Conservation (phyloP, 1,140 invertebrate genomes). For the Vanessa atalanta region DNA sequence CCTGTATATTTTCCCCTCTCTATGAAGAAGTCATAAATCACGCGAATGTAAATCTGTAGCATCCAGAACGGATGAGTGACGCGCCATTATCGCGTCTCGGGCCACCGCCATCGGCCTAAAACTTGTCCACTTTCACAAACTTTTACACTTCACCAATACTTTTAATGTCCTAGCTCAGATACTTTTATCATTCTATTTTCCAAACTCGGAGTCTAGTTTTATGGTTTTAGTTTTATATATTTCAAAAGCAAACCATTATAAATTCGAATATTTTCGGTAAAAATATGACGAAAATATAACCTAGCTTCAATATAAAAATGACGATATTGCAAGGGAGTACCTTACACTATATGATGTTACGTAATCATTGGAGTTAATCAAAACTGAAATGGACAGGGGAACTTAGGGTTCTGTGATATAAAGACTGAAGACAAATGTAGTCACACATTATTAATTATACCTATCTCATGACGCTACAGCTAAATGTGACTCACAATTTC, state of each 20-base stretch:
- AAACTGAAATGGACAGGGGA: no score
- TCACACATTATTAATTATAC: no score
- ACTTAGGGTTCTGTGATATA: no score
- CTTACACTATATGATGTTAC: no score
- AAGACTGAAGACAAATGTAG: no score
- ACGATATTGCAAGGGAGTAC: background rate
- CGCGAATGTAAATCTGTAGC: constrained; percentile 78
- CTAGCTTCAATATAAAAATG: background rate
- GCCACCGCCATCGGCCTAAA: constrained; percentile 62
- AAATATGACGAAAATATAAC: background rate
- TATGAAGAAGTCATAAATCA: constrained; percentile 80
- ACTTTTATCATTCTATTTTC: constrained; percentile 59
- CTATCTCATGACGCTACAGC: no score
- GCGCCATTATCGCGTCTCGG: constrained; percentile 69
- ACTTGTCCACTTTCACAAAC: constrained; percentile 59
- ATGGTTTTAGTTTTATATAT: constrained; percentile 37
- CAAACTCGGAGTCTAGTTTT: constrained; percentile 50
- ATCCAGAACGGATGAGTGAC: constrained; percentile 76
- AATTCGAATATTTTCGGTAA: constrained; percentile 13
- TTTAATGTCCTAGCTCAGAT: constrained; percentile 57
- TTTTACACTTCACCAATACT: constrained; percentile 63
- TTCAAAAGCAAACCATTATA: constrained; percentile 28
- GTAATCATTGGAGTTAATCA: no score
- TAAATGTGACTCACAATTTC: no score
- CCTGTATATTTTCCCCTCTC: constrained; percentile 72